Conservation (phyloP, 2,888 invertebrate genomes). For the Eupithecia dodoneata region DNA sequence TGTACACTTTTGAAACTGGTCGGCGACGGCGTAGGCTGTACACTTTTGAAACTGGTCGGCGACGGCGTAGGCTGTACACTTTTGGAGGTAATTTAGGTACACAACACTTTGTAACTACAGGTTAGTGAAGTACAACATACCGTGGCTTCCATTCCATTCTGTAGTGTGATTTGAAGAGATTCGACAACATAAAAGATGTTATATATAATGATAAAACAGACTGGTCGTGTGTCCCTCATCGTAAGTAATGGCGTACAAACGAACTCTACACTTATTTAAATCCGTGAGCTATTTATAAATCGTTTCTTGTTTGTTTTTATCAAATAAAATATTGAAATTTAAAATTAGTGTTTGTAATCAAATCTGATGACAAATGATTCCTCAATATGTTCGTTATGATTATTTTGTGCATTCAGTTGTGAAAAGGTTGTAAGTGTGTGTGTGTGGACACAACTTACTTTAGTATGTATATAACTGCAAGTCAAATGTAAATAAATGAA, state of each 20-base stretch:
- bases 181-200: background rate
- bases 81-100: too few species aligned
- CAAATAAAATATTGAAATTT: slow-evolving; percentile 1
- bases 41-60: too few species aligned
- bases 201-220: background rate
- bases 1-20: too few species aligned
- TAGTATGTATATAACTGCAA: too few species aligned
- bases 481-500: too few species aligned
- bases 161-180: background rate
- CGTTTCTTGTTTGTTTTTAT: background rate
- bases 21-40: too few species aligned
- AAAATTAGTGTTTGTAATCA: slow-evolving; percentile 3
- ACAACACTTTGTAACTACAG: background rate
- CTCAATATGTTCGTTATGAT: background rate
- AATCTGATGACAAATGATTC: background rate
- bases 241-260: background rate
- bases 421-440: background rate
- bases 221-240: background rate
- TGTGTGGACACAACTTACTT: too few species aligned
- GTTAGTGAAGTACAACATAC: background rate
- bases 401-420: background rate
- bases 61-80: background rate
- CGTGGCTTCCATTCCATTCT: background rate
- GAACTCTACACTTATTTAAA: background rate
- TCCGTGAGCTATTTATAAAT: background rate